Evolutionary conservation across 2,797 vertebrate species (phyloP), one percentile per base, ranked within the genome.

Genomic region (Acipenser transmontanus): DNA sequence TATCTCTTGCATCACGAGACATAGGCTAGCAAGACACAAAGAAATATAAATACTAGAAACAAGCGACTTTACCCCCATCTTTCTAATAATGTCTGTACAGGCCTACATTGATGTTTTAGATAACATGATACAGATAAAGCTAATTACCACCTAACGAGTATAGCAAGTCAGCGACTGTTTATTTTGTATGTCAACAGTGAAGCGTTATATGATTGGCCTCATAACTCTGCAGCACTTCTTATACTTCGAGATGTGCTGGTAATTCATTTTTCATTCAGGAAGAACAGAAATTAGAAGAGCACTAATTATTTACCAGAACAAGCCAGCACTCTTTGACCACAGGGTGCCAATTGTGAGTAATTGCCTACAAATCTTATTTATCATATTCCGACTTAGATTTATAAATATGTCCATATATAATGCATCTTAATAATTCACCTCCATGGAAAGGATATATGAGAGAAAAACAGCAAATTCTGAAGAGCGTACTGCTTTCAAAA

Each of bases 331-430:
- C 78, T 74, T 68, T 69, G 10, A 78, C 70, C 57, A 68, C 66
- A 62, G 69, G 49, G 34, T 70, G 77, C 77, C 73, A 77, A 77
- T 75, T 74, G 78, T 59, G 59, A 73, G 72, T 7, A 77, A 34
- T 3, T 78, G 71, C 77, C 68, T 76, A 64, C 63, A 71, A 81
- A 82, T 77, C 64, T 76, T 69, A 72, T 61, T 61, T 47, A 66
- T 73, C 69, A 74, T 57, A 78, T 78, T 69, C 64, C 76, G 72
- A 78, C 71, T 75, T 11, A 73, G 1, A 49, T 74, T 70, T 79
- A 79, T 76, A 77, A 82, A 76, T 75, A 77, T 74, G 82, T 84
- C 79, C 70, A 77, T 69, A 76, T 73, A 54, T 63, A 76, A 81
- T 81, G 63, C 78, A 57, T n/a, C 6, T 3, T 57, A 57, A 77